Conservation (phyloP, 2,888 invertebrate genomes). For the Melikaiella ostensackeni region DNA sequence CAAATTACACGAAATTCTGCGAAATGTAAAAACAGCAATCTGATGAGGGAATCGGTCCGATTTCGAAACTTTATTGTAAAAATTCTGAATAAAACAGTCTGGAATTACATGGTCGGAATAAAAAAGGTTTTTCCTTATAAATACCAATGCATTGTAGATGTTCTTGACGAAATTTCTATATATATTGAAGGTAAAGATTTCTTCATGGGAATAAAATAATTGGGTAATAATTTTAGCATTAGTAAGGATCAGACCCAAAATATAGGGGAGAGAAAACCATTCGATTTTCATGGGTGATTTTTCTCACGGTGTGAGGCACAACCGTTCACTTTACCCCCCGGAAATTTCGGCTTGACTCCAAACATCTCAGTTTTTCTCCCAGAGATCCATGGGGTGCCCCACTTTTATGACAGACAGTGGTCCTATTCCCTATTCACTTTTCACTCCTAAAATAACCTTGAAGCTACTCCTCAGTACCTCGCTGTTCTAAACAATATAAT, state of each 20-base stretch:
- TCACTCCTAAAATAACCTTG: not conserved
- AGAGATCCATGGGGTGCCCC: not conserved
- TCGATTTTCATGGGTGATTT: not conserved
- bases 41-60: no score
- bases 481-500: conserved; percentile 21
- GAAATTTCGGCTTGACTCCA: not conserved
- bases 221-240: not conserved
- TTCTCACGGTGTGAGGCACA: conserved; percentile 12
- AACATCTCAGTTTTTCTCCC: conserved; percentile 17
- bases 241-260: not conserved
- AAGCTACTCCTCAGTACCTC: not conserved
- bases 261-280: conserved; percentile 12
- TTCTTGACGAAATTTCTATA: no score
- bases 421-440: not conserved
- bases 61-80: no score
- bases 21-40: no score
- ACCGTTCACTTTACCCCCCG: conserved; percentile 13
- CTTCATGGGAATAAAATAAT: conserved; percentile 10
- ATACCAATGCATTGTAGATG: no score
- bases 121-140: no score
- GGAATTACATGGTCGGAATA: no score
- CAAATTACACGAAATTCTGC: no score
- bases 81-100: no score
- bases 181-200: not conserved
- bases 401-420: conserved; percentile 8